phyloP scores from a whole-genome alignment of 2,888 invertebrate genomes.

The Timema podura region DNA sequence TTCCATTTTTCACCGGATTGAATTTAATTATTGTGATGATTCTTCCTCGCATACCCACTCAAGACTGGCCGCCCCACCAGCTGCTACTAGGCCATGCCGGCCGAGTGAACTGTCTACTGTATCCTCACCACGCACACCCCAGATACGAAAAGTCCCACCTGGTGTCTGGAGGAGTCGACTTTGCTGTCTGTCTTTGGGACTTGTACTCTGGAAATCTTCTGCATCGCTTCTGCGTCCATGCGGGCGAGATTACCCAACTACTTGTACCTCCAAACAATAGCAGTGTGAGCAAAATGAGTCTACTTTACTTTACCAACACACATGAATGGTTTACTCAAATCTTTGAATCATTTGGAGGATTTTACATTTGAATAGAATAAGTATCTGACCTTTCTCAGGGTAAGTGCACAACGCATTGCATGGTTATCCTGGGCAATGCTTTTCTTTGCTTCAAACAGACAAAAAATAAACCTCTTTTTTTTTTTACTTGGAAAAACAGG shows the following conservation, averaged over 20 bases:
- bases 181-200: slow-evolving; percentile 96
- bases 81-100: slow-evolving; percentile 86
- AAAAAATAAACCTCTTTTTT: too few species aligned
- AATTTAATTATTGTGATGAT: neutral
- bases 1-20: too few species aligned
- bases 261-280: slow-evolving; percentile 91
- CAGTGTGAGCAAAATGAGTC: slow-evolving; percentile 55
- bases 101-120: slow-evolving; percentile 89
- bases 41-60: slow-evolving; percentile 27
- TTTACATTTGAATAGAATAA: too few species aligned
- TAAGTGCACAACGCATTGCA: too few species aligned
- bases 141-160: slow-evolving; percentile 85
- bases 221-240: slow-evolving; percentile 96
- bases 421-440: too few species aligned
- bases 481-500: too few species aligned
- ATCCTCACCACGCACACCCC: slow-evolving; percentile 86
- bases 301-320: too few species aligned
- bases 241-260: slow-evolving; percentile 93
- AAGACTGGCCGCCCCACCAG: slow-evolving; percentile 89
- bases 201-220: slow-evolving; percentile 82
- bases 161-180: slow-evolving; percentile 97
- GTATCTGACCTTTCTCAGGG: too few species aligned
- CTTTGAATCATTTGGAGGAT: too few species aligned
- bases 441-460: too few species aligned
- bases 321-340: too few species aligned